phyloP scores from a whole-genome alignment of 2,888 invertebrate species.

The Drosophila cognata region DNA sequence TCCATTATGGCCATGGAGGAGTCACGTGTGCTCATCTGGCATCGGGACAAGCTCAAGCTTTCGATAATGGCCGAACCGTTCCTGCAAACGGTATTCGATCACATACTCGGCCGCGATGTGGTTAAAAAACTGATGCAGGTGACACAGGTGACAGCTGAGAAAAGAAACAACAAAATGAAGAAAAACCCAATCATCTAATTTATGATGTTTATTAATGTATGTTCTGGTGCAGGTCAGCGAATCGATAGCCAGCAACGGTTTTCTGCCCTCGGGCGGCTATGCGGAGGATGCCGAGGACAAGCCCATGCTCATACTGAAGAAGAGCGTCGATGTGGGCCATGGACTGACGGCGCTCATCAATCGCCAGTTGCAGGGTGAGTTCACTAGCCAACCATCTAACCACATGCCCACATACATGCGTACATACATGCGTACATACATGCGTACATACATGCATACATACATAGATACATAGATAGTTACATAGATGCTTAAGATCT shows the following conservation, averaged over 20 bases:
- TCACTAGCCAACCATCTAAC: neutral
- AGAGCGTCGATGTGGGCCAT: slow-evolving; percentile 88
- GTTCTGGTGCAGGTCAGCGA: slow-evolving; percentile 88
- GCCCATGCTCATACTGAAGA: slow-evolving; percentile 91
- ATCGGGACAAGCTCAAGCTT: slow-evolving; percentile 93
- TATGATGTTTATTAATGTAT: neutral
- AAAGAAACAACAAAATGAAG: neutral
- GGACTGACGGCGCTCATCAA: slow-evolving; percentile 92
- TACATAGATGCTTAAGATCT: slow-evolving; percentile 1
- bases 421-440: neutral
- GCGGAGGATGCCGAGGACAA: slow-evolving; percentile 90
- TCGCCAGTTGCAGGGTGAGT: slow-evolving; percentile 91
- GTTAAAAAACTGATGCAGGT: slow-evolving; percentile 95
- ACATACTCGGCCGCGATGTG: slow-evolving; percentile 93
- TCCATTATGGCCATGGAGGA: slow-evolving; percentile 95
- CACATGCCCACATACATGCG: neutral
- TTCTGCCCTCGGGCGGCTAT: slow-evolving; percentile 89
- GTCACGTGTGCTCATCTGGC: slow-evolving; percentile 93
- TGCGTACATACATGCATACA: neutral
- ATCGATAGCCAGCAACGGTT: slow-evolving; percentile 91
- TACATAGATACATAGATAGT: neutral
- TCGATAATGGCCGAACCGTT: slow-evolving; percentile 93
- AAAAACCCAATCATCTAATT: neutral
- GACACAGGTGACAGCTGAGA: slow-evolving; percentile 80
- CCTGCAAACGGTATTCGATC: slow-evolving; percentile 94